Evolutionary conservation across 2,797 vertebrate species (phyloP), one percentile per base, ranked within the genome.

Genomic region (Novumbra hubbsi): DNA sequence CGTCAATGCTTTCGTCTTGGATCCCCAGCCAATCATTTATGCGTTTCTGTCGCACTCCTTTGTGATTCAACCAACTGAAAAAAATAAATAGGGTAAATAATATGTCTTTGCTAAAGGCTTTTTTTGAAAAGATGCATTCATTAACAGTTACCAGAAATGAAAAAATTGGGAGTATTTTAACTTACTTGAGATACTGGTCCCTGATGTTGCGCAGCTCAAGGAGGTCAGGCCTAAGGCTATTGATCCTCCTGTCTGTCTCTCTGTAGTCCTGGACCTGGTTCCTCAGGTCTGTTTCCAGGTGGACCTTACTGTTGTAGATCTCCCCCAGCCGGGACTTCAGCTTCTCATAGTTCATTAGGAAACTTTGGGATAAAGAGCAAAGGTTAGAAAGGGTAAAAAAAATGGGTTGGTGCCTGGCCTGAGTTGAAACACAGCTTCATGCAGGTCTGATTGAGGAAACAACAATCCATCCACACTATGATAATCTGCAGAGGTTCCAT

Each of bases 141-240:
- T 64, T 28, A 64, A 64, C 62, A 64, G 28, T 64, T 16, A 17
- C 6, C 27, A 5, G 15, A 64, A 30, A 32, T 19, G 1, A 65
- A 65, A 16, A 28, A 15, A 64, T 12, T 64, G 30, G 16, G 6
- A 65, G 27, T 34, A 28, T 65, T 68, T n/a, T 16, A 9, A 90
- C 97, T 95, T 90, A 99, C 98, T 99, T 97, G 76, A 99, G 96
- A 89, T 99, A 96, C 92, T 98, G 97, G 91, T 99, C 98, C 91
- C 98, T 94, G 88, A 98, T 97, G 93, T 97, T 99, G 85, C 96
- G 95, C 67, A 99, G 94, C 91, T 99, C 96, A 83, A 99, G 96
- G 81, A 99, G 94, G 89, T 99, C 97, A 38, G 98, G 98, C 83
- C 98, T 96, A 92, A 99, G 94, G 85, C 95, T 98, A 88, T 97